Percentiles rank a stretch among this genome's conserved stretches.
These are phyloP conservation scores for Phortica magna DNA, from an alignment of 2,888 invertebrate species.

Conservation along the genomic window DNA sequence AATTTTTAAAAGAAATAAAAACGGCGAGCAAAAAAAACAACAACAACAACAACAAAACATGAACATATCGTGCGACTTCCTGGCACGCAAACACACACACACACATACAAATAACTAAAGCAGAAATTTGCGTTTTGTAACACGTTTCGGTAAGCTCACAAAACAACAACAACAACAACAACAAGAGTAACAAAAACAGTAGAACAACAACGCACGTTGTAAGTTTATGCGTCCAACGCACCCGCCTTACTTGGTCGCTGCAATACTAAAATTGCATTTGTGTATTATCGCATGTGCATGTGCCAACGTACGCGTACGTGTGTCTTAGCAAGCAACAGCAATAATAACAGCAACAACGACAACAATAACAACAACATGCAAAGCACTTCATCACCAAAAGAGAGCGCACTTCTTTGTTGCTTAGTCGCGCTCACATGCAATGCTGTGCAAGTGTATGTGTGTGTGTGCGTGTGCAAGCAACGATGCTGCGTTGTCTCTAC, in stretches of 20 bases:
- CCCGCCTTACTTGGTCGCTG: background rate
- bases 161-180: constrained; percentile 52
- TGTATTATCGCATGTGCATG: background rate
- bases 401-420: background rate
- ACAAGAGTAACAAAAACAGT: constrained; percentile 22
- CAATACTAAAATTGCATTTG: background rate
- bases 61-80: background rate
- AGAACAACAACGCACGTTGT: constrained; percentile 12
- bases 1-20: background rate
- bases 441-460: background rate
- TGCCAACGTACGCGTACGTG: background rate
- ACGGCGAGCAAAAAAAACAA: too few species aligned
- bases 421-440: background rate
- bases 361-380: constrained; percentile 40
- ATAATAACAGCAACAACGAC: background rate
- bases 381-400: constrained; percentile 45
- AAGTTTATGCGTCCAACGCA: background rate
- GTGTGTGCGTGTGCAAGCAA: background rate
- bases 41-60: background rate
- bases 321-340: background rate
- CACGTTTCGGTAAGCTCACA: constrained; percentile 70
- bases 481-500: background rate
- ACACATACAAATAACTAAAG: constrained; percentile 59
- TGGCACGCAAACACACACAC: background rate
- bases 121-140: constrained; percentile 68